Evolutionary conservation across 2,888 invertebrate genomes (phyloP).

Genomic region (Vesta saturnalis): DNA sequence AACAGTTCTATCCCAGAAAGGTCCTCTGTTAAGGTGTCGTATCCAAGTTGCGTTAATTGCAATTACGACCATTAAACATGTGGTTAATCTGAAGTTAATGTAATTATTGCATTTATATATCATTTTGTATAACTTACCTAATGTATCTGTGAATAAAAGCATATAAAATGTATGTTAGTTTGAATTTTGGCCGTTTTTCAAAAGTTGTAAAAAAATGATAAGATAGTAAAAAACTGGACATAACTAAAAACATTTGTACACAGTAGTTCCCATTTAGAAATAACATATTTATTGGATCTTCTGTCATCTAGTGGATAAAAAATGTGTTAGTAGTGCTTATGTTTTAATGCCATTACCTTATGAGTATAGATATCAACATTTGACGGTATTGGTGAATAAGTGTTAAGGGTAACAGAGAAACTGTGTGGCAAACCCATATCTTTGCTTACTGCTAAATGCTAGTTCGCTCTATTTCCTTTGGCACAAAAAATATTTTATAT

Average conservation of each 20-base stretch:
- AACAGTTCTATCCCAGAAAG: slow-evolving; percentile 47
- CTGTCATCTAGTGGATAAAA: slow-evolving; percentile 11
- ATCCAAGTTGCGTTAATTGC: slow-evolving; percentile 49
- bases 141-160: slow-evolving; percentile 27
- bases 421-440: too few relatives aligned
- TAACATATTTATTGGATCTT: slow-evolving; percentile 8
- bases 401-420: too few relatives aligned
- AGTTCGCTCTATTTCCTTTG: too few relatives aligned
- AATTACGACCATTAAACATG: slow-evolving; percentile 44
- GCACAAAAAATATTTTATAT: too few relatives aligned
- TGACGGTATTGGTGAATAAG: too few relatives aligned
- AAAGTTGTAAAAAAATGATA: slow-evolving; percentile 14
- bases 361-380: too few relatives aligned
- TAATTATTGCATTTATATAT: neutral
- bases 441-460: too few relatives aligned
- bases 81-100: slow-evolving; percentile 47
- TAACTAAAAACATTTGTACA: slow-evolving; percentile 20
- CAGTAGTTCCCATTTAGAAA: slow-evolving; percentile 18
- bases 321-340: neutral
- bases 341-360: too few relatives aligned
- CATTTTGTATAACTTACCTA: slow-evolving; percentile 20
- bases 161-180: slow-evolving; percentile 5
- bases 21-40: slow-evolving; percentile 47
- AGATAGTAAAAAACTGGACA: slow-evolving; percentile 19
- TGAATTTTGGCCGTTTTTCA: slow-evolving; percentile 15